A percentile compares a stretch with the other conserved stretches of the same genome.
These are phyloP conservation scores for Eulemur macaco DNA, from an alignment of 2,113 vertebrate species.

Conservation along the genomic window DNA sequence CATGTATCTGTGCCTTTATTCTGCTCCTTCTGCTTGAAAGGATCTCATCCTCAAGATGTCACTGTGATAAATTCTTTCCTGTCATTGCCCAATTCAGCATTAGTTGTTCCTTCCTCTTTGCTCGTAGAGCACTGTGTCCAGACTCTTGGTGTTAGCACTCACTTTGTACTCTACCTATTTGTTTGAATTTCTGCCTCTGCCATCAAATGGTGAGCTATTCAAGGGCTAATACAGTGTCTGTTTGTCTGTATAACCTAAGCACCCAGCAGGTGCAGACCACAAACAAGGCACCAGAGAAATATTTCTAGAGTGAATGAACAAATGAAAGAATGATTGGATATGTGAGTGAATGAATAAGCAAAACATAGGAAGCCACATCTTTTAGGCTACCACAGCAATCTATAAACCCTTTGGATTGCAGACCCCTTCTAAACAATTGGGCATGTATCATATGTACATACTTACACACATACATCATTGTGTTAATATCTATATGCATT, in stretches of 20 bases:
- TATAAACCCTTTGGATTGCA: not conserved
- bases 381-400: not conserved
- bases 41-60: not conserved
- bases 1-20: accelerated
- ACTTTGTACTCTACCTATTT: not conserved
- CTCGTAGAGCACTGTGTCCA: not conserved
- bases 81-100: not conserved
- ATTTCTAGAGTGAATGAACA: not conserved
- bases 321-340: not conserved
- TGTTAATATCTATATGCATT: not conserved
- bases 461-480: not conserved
- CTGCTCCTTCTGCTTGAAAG: not conserved
- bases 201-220: not conserved
- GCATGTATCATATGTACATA: not conserved
- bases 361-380: not conserved
- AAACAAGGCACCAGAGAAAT: not conserved
- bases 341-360: not conserved
- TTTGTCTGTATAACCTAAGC: not conserved
- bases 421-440: not conserved
- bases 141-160: not conserved
- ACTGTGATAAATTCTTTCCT: not conserved
- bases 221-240: not conserved
- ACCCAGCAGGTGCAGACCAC: not conserved
- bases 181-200: not conserved
- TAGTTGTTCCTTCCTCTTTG: not conserved